Conservation (phyloP, 2,888 invertebrate genomes). For the Amblyteles armatorius region DNA sequence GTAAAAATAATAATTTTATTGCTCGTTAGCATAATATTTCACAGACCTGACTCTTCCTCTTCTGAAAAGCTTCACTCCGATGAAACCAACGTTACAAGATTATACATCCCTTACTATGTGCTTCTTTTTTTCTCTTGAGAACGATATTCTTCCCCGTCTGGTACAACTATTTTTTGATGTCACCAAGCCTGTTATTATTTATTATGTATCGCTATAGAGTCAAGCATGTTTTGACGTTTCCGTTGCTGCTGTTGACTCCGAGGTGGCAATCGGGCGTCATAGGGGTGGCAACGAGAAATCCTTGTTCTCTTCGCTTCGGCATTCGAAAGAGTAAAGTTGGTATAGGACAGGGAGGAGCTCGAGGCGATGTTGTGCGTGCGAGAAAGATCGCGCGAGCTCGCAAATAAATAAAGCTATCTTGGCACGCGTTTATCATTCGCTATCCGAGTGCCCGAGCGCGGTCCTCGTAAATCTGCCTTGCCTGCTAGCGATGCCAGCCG, state of each 20-base stretch:
- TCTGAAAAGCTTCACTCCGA: not conserved
- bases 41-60: not conserved
- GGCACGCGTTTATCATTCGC: slow-evolving; percentile 87
- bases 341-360: slow-evolving; percentile 53
- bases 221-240: slow-evolving; percentile 51
- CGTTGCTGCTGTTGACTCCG: not conserved
- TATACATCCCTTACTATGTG: not conserved
- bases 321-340: slow-evolving; percentile 46
- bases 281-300: slow-evolving; percentile 29
- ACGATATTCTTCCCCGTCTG: not conserved
- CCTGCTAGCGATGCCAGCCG: slow-evolving; percentile 76
- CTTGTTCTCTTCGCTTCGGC: slow-evolving; percentile 61
- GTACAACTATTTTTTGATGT: not conserved
- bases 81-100: not conserved
- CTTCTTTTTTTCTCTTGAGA: not conserved
- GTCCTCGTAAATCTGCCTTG: slow-evolving; percentile 86
- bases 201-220: slow-evolving; percentile 62
- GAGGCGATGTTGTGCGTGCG: slow-evolving; percentile 31
- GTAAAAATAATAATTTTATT: too few relatives aligned
- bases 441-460: slow-evolving; percentile 85
- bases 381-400: slow-evolving; percentile 79
- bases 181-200: slow-evolving; percentile 50
- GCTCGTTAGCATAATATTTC: too few relatives aligned
- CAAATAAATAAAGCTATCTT: slow-evolving; percentile 88
- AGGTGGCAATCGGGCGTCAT: slow-evolving; percentile 18